phyloP scores from a whole-genome alignment of 2,888 invertebrate species.

The Pseudococcus longispinus region DNA sequence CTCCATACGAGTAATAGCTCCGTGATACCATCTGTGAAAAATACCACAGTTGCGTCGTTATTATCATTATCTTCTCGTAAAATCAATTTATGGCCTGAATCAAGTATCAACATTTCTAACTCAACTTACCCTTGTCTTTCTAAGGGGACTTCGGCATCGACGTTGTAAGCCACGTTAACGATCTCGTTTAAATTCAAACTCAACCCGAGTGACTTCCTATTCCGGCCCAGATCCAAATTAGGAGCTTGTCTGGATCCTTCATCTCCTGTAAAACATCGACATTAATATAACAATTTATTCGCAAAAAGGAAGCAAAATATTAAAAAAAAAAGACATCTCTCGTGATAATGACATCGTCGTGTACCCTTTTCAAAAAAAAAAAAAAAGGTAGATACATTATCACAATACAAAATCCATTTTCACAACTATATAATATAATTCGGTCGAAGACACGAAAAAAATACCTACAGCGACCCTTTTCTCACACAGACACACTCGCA shows the following conservation, averaged over 20 bases:
- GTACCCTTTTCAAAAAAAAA: not conserved
- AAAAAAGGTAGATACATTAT: not conserved
- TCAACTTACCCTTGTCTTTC: conserved; percentile 82
- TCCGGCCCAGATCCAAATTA: conserved; percentile 44
- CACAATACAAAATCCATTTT: not conserved
- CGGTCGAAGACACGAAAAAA: not conserved
- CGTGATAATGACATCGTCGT: not conserved
- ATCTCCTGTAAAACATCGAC: conserved; percentile 33
- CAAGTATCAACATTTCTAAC: not conserved
- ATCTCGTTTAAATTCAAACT: conserved; percentile 76
- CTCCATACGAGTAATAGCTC: conserved; percentile 87
- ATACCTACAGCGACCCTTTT: not conserved
- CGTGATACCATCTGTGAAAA: conserved; percentile 87
- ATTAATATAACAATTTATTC: not conserved
- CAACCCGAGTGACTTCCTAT: conserved; percentile 68
- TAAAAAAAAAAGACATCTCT: not conserved
- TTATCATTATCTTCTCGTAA: not conserved
- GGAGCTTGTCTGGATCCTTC: not conserved
- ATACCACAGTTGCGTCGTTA: not conserved
- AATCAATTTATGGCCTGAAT: not conserved
- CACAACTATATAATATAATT: not conserved
- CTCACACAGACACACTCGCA: not conserved
- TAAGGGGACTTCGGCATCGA: conserved; percentile 81
- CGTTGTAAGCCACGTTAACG: conserved; percentile 71
- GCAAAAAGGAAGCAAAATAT: too few relatives aligned